Evolutionary conservation across 2,113 vertebrate species (phyloP).

Genomic region (Nannobrachium achirus): DNA sequence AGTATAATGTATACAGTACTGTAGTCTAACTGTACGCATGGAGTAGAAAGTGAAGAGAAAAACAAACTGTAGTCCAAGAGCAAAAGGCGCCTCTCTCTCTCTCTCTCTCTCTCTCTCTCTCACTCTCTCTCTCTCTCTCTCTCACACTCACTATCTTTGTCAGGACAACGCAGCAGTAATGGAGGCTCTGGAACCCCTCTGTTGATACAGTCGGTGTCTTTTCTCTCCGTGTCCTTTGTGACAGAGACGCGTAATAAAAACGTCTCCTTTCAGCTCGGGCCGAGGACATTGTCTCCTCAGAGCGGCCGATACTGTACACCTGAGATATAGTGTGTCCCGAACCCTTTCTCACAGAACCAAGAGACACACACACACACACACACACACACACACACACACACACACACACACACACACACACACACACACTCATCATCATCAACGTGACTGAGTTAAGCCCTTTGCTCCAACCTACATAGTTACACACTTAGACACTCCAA

Average conservation of each 20-base stretch:
- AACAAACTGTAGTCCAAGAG: background rate
- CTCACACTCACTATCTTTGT: background rate
- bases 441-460: no score
- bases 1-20: no score
- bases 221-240: background rate
- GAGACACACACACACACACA: constrained; percentile 11
- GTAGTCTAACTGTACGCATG: background rate
- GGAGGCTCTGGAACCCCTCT: background rate
- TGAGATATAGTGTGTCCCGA: constrained; percentile 35
- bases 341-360: constrained; percentile 20
- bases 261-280: constrained; percentile 26
- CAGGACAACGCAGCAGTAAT: background rate
- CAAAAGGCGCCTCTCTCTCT: background rate
- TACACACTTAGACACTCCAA: no score
- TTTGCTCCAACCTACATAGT: no score
- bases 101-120: background rate
- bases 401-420: constrained; percentile 9
- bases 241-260: constrained; percentile 2
- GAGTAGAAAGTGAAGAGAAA: background rate
- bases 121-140: background rate
- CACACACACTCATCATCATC: background rate
- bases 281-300: constrained; percentile 36
- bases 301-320: constrained; percentile 25
- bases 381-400: background rate
- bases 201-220: constrained; percentile 1